phyloP scores from a whole-genome alignment of 2,888 invertebrate species.

The Sinopyrophorus schimmeli region DNA sequence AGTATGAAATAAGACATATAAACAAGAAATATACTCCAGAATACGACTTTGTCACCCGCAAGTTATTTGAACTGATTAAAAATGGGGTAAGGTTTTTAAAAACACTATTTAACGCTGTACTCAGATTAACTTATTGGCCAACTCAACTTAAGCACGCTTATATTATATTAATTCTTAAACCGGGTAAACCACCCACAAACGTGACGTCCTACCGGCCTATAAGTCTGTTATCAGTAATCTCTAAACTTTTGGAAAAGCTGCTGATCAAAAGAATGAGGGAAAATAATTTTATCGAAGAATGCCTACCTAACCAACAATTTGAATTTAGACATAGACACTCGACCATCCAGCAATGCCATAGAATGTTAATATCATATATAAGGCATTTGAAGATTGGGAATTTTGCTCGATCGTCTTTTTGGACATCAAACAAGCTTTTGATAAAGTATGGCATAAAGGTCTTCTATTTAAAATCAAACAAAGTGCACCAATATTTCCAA shows the following conservation, averaged over 20 bases:
- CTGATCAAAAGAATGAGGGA: not conserved
- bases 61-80: no score
- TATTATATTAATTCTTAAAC: no score
- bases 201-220: constrained; percentile 9
- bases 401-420: not conserved
- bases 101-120: no score
- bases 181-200: not conserved
- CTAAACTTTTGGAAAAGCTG: constrained; percentile 7
- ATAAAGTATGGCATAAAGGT: not conserved
- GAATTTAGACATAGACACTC: constrained; percentile 2
- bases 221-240: not conserved
- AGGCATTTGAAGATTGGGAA: not conserved
- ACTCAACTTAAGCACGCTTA: no score
- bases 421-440: no score
- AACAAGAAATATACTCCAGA: no score
- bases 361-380: constrained; percentile 1
- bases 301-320: constrained; percentile 3
- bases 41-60: no score
- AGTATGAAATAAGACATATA: no score
- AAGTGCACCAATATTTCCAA: not conserved
- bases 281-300: not conserved
- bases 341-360: constrained; percentile 2
- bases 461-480: not conserved
- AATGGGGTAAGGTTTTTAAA: no score
- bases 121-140: no score